phyloP scores from a whole-genome alignment of 2,888 invertebrate species.

The Anorthoa munda region DNA sequence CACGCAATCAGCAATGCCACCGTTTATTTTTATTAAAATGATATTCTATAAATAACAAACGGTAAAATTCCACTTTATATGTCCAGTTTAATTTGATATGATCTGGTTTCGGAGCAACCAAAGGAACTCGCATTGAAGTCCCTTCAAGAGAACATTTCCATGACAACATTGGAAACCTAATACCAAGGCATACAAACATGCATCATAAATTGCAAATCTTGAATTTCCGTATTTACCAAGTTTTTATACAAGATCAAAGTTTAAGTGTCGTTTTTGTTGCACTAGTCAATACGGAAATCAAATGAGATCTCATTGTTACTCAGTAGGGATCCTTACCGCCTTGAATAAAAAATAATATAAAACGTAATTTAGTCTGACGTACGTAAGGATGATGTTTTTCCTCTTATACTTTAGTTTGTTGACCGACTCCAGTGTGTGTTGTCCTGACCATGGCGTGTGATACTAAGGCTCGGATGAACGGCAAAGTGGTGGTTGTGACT shows the following conservation, averaged over 20 bases:
- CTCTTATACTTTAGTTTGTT: slow-evolving; percentile 58
- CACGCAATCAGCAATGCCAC: too few species aligned
- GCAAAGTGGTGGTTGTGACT: slow-evolving; percentile 84
- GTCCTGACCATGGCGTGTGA: slow-evolving; percentile 72
- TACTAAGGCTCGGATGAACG: slow-evolving; percentile 75
- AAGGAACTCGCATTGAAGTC: slow-evolving; percentile 33
- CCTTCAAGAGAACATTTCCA: neutral
- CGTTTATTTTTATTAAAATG: too few species aligned
- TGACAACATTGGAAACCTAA: neutral
- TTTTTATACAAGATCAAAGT: slow-evolving; percentile 21
- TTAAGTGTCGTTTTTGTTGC: slow-evolving; percentile 22
- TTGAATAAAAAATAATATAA: slow-evolving; percentile 66
- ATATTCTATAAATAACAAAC: slow-evolving; percentile 10
- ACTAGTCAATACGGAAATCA: slow-evolving; percentile 49
- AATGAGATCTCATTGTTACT: slow-evolving; percentile 61
- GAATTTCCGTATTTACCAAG: slow-evolving; percentile 3
- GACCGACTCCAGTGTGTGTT: slow-evolving; percentile 40
- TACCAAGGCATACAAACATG: neutral
- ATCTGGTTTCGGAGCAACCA: slow-evolving; percentile 34
- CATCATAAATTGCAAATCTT: neutral
- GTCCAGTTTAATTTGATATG: neutral
- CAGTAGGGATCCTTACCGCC: slow-evolving; percentile 62
- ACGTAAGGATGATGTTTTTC: slow-evolving; percentile 60
- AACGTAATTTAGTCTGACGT: slow-evolving; percentile 41
- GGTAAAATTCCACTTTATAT: neutral